Evolutionary conservation across 2,888 invertebrate genomes (phyloP).

Genomic region (Branchipolynoe longqiensis): DNA sequence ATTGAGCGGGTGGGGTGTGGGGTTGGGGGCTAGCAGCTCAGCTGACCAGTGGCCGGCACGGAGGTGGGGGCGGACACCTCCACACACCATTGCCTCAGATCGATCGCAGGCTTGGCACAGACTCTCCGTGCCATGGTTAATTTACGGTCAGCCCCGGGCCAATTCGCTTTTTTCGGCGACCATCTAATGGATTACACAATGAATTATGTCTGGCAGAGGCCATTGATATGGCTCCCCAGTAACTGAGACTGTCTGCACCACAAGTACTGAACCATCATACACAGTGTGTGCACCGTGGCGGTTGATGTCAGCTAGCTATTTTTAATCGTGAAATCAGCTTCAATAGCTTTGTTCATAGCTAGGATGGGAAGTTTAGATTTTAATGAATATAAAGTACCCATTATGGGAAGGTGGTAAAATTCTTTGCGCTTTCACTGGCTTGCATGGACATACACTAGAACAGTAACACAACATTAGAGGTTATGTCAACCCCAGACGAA

Average conservation of each 20-base stretch:
- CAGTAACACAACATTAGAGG: too few relatives aligned
- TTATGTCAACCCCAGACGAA: too few relatives aligned
- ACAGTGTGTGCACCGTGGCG: not conserved
- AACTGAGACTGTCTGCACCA: slow-evolving; percentile 11
- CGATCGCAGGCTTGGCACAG: slow-evolving; percentile 16
- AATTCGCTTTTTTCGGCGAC: slow-evolving; percentile 36
- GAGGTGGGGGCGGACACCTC: slow-evolving; percentile 13
- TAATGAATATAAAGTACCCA: too few relatives aligned
- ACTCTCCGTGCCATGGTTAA: slow-evolving; percentile 36
- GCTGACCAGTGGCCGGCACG: not conserved
- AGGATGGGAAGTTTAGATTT: too few relatives aligned
- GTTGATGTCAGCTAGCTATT: not conserved
- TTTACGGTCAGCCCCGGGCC: slow-evolving; percentile 30
- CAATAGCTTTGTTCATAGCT: not conserved
- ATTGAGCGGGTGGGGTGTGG: not conserved
- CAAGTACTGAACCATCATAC: slow-evolving; percentile 3
- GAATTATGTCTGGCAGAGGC: slow-evolving; percentile 45
- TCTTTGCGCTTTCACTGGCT: too few relatives aligned
- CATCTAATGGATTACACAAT: slow-evolving; percentile 52
- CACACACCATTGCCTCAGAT: not conserved
- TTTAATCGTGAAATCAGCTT: too few relatives aligned
- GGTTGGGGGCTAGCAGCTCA: not conserved
- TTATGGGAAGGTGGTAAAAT: too few relatives aligned
- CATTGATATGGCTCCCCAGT: slow-evolving; percentile 22
- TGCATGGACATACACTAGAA: too few relatives aligned